A percentile compares a stretch with the other conserved stretches of the same genome.
These are phyloP conservation scores for Eudyptes chrysolophus DNA, from an alignment of 2,113 vertebrate species.

Conservation along the genomic window DNA sequence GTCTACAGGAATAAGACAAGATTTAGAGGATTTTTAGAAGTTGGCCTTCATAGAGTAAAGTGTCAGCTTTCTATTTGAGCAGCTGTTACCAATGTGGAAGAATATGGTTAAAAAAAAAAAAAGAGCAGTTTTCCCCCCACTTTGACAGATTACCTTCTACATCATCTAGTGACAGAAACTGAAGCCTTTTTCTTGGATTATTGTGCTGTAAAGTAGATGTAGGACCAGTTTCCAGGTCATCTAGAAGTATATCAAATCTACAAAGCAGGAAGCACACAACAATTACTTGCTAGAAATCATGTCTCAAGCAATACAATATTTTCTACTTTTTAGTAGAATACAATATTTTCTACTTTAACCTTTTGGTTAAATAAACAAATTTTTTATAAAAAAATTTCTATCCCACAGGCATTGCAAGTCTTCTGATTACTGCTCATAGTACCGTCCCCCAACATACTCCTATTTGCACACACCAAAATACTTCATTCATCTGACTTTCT, in stretches of 20 bases:
- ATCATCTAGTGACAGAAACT: constrained; percentile 79
- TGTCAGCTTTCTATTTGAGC: neutral
- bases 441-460: neutral
- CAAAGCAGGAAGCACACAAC: constrained; percentile 18
- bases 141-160: constrained; percentile 76
- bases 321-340: neutral
- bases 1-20: neutral
- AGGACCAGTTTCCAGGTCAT: constrained; percentile 78
- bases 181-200: constrained; percentile 85
- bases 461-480: neutral
- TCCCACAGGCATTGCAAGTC: neutral
- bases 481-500: neutral
- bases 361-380: neutral
- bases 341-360: neutral
- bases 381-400: neutral
- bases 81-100: neutral
- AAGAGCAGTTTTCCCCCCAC: neutral
- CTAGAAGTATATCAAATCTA: constrained; percentile 81
- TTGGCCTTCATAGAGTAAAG: neutral
- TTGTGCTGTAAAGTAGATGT: constrained; percentile 67
- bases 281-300: constrained; percentile 17
- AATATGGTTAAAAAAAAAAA: neutral
- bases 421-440: neutral
- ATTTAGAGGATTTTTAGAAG: neutral
- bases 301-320: neutral